Conservation (phyloP, 2,113 vertebrate genomes). For the Anarhynchus alexandrinus region DNA sequence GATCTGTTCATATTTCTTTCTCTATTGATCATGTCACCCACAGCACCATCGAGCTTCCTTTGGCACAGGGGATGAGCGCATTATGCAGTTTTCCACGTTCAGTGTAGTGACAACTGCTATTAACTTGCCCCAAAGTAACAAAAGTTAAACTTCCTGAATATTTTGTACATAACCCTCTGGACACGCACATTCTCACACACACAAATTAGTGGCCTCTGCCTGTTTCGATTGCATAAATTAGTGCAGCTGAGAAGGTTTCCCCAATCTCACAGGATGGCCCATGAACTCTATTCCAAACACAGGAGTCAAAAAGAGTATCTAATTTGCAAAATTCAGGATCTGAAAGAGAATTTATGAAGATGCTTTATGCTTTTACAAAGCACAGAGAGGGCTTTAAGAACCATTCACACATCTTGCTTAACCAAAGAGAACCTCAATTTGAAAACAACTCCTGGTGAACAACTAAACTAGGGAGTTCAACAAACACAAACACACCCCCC, state of each 20-base stretch:
- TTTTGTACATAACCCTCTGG: neutral
- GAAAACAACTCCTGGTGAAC: neutral
- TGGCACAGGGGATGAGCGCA: neutral
- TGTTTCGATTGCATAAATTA: neutral
- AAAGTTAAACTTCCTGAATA: neutral
- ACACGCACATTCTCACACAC: neutral
- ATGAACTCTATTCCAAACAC: neutral
- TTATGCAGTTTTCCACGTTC: neutral
- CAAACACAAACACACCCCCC: rapidly evolving
- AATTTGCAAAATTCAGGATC: neutral
- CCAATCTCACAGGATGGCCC: neutral
- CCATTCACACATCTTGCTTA: neutral
- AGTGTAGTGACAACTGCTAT: neutral
- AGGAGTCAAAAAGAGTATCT: neutral
- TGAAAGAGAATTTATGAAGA: neutral
- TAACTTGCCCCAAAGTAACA: neutral
- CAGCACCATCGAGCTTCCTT: neutral
- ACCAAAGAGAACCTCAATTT: neutral
- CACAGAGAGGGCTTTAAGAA: neutral
- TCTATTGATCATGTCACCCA: neutral
- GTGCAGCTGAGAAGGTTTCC: neutral
- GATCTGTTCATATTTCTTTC: constrained; percentile 30
- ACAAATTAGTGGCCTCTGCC: neutral
- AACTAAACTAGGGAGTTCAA: neutral
- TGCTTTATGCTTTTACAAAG: neutral